These are phyloP conservation scores for Panagrolaimus sp. DNA, from an alignment of 1,140 invertebrate species.

Conservation along the genomic window DNA sequence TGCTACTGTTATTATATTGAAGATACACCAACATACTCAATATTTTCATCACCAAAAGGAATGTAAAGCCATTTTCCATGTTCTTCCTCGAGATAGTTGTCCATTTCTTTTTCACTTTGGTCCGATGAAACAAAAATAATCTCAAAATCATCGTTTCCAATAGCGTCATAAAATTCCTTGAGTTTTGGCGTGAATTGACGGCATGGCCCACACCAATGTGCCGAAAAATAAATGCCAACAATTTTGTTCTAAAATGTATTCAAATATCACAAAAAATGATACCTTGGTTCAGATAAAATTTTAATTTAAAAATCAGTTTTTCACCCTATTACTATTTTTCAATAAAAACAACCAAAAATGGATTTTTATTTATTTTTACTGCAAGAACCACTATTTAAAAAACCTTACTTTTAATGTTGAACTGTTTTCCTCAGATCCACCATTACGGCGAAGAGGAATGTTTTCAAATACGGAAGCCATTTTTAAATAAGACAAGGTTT, in stretches of 20 bases:
- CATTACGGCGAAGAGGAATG: not conserved
- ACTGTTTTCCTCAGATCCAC: not conserved
- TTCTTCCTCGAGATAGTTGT: not conserved
- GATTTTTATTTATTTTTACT: no score
- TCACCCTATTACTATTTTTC: not conserved
- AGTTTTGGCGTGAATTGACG: slow-evolving; percentile 61
- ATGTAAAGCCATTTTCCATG: slow-evolving; percentile 9
- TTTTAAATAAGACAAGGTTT: no score
- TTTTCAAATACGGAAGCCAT: not conserved
- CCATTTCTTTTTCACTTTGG: not conserved
- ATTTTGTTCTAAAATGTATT: slow-evolving; percentile 36
- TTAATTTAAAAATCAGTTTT: not conserved
- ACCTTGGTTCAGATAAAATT: not conserved
- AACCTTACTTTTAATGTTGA: no score
- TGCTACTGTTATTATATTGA: not conserved
- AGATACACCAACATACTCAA: not conserved
- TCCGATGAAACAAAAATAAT: slow-evolving; percentile 1
- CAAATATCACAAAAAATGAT: no score
- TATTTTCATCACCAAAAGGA: not conserved
- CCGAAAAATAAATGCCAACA: slow-evolving; percentile 62
- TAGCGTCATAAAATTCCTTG: not conserved
- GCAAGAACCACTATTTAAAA: no score
- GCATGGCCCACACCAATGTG: slow-evolving; percentile 64
- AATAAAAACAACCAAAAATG: no score
- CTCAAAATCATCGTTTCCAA: not conserved